Percentiles rank a stretch among this genome's conserved stretches.
phyloP scores from a whole-genome alignment of 2,797 vertebrate species.

The Erethizon dorsatum region DNA sequence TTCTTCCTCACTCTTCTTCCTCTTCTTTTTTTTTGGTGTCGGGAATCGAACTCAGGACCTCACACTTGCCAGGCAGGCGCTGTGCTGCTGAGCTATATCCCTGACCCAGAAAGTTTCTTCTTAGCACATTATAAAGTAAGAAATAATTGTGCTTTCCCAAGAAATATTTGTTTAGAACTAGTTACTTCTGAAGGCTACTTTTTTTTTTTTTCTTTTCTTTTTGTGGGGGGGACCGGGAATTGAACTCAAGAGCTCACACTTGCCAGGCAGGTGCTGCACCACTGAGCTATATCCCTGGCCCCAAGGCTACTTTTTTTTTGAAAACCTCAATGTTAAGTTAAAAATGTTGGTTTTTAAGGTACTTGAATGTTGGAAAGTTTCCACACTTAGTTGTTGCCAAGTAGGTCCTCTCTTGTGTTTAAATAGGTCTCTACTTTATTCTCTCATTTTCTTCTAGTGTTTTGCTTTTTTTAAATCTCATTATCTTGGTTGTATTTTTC shows the following conservation, averaged over 20 bases:
- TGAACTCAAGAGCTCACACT: too few species aligned
- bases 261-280: too few species aligned
- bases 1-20: too few species aligned
- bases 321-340: conserved; percentile 15
- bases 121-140: conserved; percentile 12
- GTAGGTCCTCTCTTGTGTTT: conserved; percentile 69
- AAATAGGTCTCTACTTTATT: conserved; percentile 60
- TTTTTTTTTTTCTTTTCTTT: neutral
- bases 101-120: conserved; percentile 6
- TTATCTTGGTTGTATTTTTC: conserved; percentile 87
- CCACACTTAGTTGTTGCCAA: conserved; percentile 51
- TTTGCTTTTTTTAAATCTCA: conserved; percentile 72
- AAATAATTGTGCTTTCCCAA: conserved; percentile 53
- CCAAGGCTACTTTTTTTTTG: neutral
- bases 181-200: conserved; percentile 39
- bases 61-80: too few species aligned
- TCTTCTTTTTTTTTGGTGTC: too few species aligned
- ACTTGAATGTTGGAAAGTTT: conserved; percentile 67
- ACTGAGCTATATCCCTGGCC: too few species aligned
- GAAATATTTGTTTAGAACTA: conserved; percentile 64
- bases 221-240: too few species aligned
- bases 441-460: conserved; percentile 71
- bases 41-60: too few species aligned
- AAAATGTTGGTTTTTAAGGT: conserved; percentile 48
- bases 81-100: too few species aligned